Evolutionary conservation across 2,797 vertebrate genomes (phyloP), one percentile per base, ranked within the genome.

Genomic region (Sebastes kiyomatsui): DNA sequence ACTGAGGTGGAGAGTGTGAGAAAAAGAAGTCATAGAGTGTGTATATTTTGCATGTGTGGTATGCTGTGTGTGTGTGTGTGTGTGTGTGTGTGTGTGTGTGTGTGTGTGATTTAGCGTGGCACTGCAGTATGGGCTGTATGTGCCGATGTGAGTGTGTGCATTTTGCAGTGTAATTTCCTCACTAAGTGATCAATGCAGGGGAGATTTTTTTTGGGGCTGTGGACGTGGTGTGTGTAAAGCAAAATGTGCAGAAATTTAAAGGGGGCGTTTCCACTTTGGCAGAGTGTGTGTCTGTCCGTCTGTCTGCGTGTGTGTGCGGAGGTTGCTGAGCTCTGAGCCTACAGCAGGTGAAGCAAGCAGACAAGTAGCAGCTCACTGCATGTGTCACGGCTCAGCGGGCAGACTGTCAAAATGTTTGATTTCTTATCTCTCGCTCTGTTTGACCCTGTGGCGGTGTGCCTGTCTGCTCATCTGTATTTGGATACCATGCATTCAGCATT

Each of bases 401-500:
- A 85, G 76, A 76, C 77, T 89, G 84, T 78, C 70, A 85, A 69
- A 79, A 79, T 90, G 79, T 91, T 92, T 86, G 74, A 85, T 83
- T 87, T 79, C 75, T 83, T 71, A 70, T 90, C 69, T 87, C 78
- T 90, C 72, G 85, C 82, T 89, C 58, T 66, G 72, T 68, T 70
- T 90, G 77, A 86, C 87, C 81, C 85, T 69, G 69, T 83, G 74
- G 79, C 71, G n/a, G n/a, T 81, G 8, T 65, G 69, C 55, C 66
- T 82, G 81, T 85, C 79, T 80, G 72, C 68, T 73, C 49, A 52
- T 81, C 76, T 85, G 28, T 69, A 49, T 84, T 79, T 82, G 28
- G 56, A 73, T 62, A n/a, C 61, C 25, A 74, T 28, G 28, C 68
- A 65, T 82, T 80, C 77, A 67, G 46, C 52, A 12, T 55, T 67